Evolutionary conservation across 2,113 vertebrate species (phyloP).

Genomic region (Mustela nigripes): DNA sequence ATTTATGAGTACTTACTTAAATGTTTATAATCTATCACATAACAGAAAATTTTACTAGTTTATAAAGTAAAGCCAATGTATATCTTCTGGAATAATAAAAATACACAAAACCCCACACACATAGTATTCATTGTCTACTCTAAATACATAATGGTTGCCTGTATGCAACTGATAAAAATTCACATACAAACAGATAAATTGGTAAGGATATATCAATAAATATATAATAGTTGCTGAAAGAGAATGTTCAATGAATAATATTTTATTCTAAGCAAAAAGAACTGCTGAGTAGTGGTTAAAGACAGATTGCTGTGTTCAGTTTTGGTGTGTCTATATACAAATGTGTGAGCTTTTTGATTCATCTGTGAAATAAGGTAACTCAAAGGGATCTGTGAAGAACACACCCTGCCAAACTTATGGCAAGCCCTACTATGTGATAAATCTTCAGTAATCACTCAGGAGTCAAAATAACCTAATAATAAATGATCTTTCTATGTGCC

Average conservation of each 20-base stretch:
- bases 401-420: background rate
- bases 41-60: background rate
- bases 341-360: background rate
- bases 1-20: background rate
- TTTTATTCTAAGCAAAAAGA: background rate
- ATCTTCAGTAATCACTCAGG: background rate
- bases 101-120: background rate
- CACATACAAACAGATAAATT: background rate
- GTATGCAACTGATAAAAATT: background rate
- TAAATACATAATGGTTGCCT: background rate
- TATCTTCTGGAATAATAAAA: background rate
- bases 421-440: background rate
- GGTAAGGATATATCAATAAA: background rate
- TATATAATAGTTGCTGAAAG: background rate
- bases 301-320: background rate
- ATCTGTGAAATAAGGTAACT: background rate
- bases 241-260: background rate
- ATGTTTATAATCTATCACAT: background rate
- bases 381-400: background rate
- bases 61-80: background rate
- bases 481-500: background rate
- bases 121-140: background rate
- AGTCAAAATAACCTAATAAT: background rate
- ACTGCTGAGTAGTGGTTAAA: background rate
- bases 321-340: background rate